phyloP scores from a whole-genome alignment of 2,888 invertebrate genomes.

The Lucinisca nassula region DNA sequence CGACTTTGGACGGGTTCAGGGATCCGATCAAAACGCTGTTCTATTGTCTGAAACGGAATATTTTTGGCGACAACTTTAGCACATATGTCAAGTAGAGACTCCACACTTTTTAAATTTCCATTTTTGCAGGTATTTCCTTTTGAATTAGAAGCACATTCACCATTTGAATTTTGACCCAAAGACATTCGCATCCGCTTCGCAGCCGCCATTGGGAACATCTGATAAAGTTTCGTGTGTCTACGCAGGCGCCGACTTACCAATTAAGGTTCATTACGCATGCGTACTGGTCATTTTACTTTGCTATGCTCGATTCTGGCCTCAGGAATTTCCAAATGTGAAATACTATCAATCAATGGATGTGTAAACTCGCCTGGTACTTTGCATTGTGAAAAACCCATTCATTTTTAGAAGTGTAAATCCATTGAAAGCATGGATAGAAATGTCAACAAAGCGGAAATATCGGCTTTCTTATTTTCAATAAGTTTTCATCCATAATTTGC shows the following conservation, averaged over 20 bases:
- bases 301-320: slow-evolving; percentile 76
- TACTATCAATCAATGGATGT: slow-evolving; percentile 77
- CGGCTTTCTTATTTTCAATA: slow-evolving; percentile 8
- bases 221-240: slow-evolving; percentile 70
- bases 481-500: slow-evolving; percentile 6
- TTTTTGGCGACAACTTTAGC: slow-evolving; percentile 95
- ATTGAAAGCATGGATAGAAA: slow-evolving; percentile 60
- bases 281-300: slow-evolving; percentile 54
- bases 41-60: slow-evolving; percentile 95
- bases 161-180: slow-evolving; percentile 78
- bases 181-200: slow-evolving; percentile 84
- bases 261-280: slow-evolving; percentile 79
- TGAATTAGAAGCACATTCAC: slow-evolving; percentile 74
- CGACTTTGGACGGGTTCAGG: slow-evolving; percentile 96
- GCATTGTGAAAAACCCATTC: slow-evolving; percentile 67
- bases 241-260: slow-evolving; percentile 80
- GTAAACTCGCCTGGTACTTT: slow-evolving; percentile 66
- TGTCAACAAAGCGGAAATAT: slow-evolving; percentile 72
- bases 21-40: slow-evolving; percentile 95
- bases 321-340: slow-evolving; percentile 78
- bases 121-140: slow-evolving; percentile 78
- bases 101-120: slow-evolving; percentile 85
- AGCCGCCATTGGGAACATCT: slow-evolving; percentile 86
- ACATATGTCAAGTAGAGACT: slow-evolving; percentile 94
- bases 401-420: slow-evolving; percentile 57